Evolutionary conservation across 1,140 invertebrate species (phyloP), one percentile per base, ranked within the genome.

Genomic region (Diuraphis noxia): DNA sequence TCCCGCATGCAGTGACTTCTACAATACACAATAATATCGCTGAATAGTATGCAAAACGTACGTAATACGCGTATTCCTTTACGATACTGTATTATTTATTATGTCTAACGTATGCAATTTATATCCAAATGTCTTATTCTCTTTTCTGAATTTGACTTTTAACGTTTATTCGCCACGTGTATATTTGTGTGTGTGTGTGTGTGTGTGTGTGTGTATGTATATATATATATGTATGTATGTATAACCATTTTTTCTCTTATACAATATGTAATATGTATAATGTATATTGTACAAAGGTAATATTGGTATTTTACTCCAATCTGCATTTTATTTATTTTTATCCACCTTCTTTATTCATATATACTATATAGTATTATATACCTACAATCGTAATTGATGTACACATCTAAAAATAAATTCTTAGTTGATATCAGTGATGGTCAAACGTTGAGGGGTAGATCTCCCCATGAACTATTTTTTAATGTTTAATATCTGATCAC

Each of bases 121-220:
- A 79, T 79, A 79, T 79, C 77, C 77, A 38, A 79, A 79, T 79
- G 77, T 79, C 77, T 79, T 79, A 79, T 79, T 79, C 36, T 38
- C n/a, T 30, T 79, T 79, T 38, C 34, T 38, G 77, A 79, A 79
- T 79, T 79, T 38, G 77, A 79, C 77, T 34, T 34, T 38, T 79
- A 79, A 79, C 36, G 77, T 79, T 79, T 72, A 72, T 72, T 72
- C 13, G 56, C 56, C n/a, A 72, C 56, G n/a, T n/a, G 56, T 25
- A 8, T 52, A 5, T 17, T 13, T 72, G 3, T 63, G 56, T 63
- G 56, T 30, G 52, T 63, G 56, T 72, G 13, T 72, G 21, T 23
- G 49, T 72, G 3, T 63, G 56, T 63, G 56, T 30, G 52, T 63
- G 56, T 72, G 13, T 72, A 21, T 49, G 49, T 49, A 23, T 49